Conservation (phyloP, 2,113 vertebrate genomes). For the Benthochromis sp. region DNA sequence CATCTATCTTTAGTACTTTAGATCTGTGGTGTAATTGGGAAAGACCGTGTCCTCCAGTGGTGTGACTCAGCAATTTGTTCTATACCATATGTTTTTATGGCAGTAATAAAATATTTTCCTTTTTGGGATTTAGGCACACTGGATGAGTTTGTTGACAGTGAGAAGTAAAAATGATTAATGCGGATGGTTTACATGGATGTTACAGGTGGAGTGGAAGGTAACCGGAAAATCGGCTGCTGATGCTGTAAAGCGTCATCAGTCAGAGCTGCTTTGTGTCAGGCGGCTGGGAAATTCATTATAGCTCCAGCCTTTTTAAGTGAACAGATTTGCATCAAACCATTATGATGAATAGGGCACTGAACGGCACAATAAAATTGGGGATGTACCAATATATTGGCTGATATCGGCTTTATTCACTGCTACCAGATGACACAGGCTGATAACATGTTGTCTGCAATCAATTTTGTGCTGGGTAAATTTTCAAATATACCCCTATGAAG, state of each 20-base stretch:
- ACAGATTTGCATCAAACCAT: conserved; percentile 23
- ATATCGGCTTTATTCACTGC: neutral
- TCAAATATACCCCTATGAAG: neutral
- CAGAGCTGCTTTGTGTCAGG: conserved; percentile 28
- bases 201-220: neutral
- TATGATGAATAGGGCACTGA: conserved; percentile 16
- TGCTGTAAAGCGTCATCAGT: conserved; percentile 20
- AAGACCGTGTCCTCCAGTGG: neutral
- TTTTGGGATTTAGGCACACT: neutral
- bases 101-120: neutral
- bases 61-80: neutral
- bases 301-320: conserved; percentile 31
- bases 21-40: neutral
- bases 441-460: neutral
- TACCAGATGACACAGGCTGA: neutral
- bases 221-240: neutral
- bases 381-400: neutral
- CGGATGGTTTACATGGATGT: neutral
- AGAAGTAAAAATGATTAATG: neutral
- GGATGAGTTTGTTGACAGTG: neutral
- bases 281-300: conserved; percentile 27
- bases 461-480: neutral
- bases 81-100: neutral
- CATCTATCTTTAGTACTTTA: neutral
- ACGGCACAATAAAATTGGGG: neutral